A percentile compares a stretch with the other conserved stretches of the same genome.
phyloP scores from a whole-genome alignment of 2,797 vertebrate species.

The Sphenodon punctatus region DNA sequence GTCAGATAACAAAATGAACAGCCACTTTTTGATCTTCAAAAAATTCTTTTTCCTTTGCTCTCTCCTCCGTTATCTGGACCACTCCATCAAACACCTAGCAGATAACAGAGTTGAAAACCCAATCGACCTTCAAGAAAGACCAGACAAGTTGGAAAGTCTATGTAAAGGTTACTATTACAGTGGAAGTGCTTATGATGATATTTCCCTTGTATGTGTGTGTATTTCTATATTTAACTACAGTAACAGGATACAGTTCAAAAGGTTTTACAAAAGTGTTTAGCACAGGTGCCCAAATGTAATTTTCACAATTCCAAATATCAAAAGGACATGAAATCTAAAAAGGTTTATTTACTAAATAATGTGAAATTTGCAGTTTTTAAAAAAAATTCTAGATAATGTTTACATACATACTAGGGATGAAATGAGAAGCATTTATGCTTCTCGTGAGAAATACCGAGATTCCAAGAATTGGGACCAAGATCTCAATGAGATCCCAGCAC shows the following conservation, averaged over 20 bases:
- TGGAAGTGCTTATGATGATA: slow-evolving; percentile 49
- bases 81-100: slow-evolving; percentile 88
- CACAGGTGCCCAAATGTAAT: neutral
- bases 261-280: slow-evolving; percentile 29
- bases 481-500: too few species aligned
- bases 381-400: neutral
- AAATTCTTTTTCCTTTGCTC: slow-evolving; percentile 83
- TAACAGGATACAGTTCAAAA: slow-evolving; percentile 55
- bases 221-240: slow-evolving; percentile 47
- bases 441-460: too few species aligned
- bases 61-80: slow-evolving; percentile 88
- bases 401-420: too few species aligned
- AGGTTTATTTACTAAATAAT: neutral
- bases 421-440: too few species aligned
- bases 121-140: slow-evolving; percentile 88
- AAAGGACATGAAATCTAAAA: slow-evolving; percentile 6
- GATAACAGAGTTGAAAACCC: slow-evolving; percentile 92
- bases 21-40: slow-evolving; percentile 88
- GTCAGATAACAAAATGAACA: slow-evolving; percentile 90
- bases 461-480: too few species aligned
- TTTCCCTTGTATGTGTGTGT: slow-evolving; percentile 33
- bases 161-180: slow-evolving; percentile 72
- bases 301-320: slow-evolving; percentile 18
- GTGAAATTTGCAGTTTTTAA: neutral
- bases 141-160: slow-evolving; percentile 79